Conservation (phyloP, 2,113 vertebrate genomes). For the Paedocypris sp. region DNA sequence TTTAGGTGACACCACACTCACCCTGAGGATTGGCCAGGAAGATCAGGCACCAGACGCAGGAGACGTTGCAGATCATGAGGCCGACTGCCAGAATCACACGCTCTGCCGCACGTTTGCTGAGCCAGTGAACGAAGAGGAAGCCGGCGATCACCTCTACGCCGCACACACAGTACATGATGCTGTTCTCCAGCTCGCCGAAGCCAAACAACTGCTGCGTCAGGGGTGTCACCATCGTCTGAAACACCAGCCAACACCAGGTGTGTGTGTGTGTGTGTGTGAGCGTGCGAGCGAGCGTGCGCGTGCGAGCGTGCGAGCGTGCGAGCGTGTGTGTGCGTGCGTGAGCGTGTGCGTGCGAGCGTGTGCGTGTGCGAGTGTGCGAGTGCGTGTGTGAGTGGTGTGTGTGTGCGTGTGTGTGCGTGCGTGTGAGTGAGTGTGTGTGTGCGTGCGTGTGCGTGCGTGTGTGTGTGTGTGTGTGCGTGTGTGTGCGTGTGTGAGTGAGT, state of each 20-base stretch:
- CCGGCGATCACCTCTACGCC: constrained; percentile 68
- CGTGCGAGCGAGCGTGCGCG: no score
- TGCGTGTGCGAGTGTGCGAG: not conserved
- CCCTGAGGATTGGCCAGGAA: constrained; percentile 66
- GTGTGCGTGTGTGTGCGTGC: no score
- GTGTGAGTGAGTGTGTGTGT: no score
- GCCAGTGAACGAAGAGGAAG: constrained; percentile 68
- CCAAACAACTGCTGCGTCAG: constrained; percentile 67
- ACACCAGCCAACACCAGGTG: not conserved
- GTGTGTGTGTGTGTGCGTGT: not conserved
- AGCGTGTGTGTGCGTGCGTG: no score
- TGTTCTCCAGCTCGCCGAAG: constrained; percentile 75
- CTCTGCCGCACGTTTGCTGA: constrained; percentile 57
- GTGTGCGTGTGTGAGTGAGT: not conserved
- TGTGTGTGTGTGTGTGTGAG: not conserved
- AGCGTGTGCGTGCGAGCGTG: not conserved
- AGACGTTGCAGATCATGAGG: constrained; percentile 64
- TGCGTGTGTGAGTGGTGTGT: no score
- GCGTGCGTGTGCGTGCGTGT: no score
- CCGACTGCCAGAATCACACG: constrained; percentile 62
- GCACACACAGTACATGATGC: constrained; percentile 71
- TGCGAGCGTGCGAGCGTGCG: no score
- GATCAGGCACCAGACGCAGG: constrained; percentile 69
- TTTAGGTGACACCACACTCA: no score
- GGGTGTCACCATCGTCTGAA: constrained; percentile 73